Conservation (phyloP, 1,140 invertebrate genomes). For the Leucophenga varia region DNA sequence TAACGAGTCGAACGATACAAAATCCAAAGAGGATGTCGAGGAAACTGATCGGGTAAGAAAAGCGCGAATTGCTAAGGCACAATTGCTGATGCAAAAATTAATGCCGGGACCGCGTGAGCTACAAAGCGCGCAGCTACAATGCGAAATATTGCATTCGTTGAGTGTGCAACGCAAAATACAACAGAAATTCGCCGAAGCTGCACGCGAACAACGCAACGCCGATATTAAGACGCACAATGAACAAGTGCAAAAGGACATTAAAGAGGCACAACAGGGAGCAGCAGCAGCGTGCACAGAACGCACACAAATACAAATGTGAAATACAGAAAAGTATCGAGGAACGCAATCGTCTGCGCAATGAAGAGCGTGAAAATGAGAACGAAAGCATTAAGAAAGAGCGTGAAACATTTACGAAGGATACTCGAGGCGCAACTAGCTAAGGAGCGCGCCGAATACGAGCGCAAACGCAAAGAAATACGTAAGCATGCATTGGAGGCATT, state of each 20-base stretch:
- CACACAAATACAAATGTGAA: constrained; percentile 34
- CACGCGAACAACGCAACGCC: constrained; percentile 17
- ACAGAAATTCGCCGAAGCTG: constrained; percentile 27
- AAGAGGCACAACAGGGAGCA: constrained; percentile 33
- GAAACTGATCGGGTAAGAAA: constrained; percentile 9
- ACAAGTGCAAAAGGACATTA: constrained; percentile 31
- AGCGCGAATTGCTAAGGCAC: constrained; percentile 36
- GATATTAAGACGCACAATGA: constrained; percentile 28
- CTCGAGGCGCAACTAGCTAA: constrained; percentile 25
- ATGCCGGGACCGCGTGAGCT: constrained; percentile 42
- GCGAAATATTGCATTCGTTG: constrained; percentile 38
- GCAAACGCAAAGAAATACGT: constrained; percentile 22
- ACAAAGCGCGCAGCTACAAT: constrained; percentile 37
- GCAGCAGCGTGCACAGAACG: constrained; percentile 19
- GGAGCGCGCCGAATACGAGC: constrained; percentile 16
- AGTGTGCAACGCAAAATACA: constrained; percentile 41
- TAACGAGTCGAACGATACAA: constrained; percentile 11
- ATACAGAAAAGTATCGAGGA: constrained; percentile 33
- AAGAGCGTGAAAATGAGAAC: no score
- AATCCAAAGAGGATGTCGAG: constrained; percentile 17
- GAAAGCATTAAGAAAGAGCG: no score
- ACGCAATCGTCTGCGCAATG: constrained; percentile 16
- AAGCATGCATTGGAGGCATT: constrained; percentile 42
- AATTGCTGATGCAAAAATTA: constrained; percentile 39
- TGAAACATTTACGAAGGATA: constrained; percentile 15